Base-by-base conservation (phyloP, 1,140 invertebrate genomes). In the Neocloeon triangulifer region DNA sequence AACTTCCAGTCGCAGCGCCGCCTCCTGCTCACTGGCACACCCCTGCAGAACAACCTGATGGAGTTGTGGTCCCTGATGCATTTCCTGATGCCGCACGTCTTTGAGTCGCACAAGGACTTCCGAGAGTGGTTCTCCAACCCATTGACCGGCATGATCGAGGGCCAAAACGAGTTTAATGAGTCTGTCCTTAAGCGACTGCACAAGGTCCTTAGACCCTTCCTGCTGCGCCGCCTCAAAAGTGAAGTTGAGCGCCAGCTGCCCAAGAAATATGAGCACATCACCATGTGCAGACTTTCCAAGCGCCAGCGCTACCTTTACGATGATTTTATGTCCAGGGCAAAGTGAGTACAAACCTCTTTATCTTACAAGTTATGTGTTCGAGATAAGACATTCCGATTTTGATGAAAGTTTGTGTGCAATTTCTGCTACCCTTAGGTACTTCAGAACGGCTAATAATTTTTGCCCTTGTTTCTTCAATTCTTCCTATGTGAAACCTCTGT, bases 41-140 rank as follows among this genome's bases (percentile, higher is more conserved):
- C 95, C 17, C 63, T 99, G 35, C 95, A 99, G 60, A 99, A 99
- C 54, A 94, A 86, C 56, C 56, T 99, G 34, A 94, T 96, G 85
- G 95, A 99, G 59, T 58, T 99, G 32, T 99, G 95, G 95, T 97
- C 95, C 4, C 55, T 99, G 9, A 95, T 99, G 89, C 94, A 99
- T 61, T 99, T 99, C 59, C 64, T 99, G 6, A 98, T 99, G 95
- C 95, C 95, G 25, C 76, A 92, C 58, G 82, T 99, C 35, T 99
- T 99, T 62, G 81, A 91, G 43, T 97, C 91, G 14, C 92, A 98
- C 56, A 64, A 74, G 30, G 88, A 97, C 54, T 96, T 85, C 46
- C 88, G 91, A 52, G 91, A 97, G 55, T 98, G 94, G 94, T 99
- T 99, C 62, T 85, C 82, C 28, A 94, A 94, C 59, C 92, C 95